Evolutionary conservation across 2,797 vertebrate genomes (phyloP).

Genomic region (Phyllotis vaccarum): DNA sequence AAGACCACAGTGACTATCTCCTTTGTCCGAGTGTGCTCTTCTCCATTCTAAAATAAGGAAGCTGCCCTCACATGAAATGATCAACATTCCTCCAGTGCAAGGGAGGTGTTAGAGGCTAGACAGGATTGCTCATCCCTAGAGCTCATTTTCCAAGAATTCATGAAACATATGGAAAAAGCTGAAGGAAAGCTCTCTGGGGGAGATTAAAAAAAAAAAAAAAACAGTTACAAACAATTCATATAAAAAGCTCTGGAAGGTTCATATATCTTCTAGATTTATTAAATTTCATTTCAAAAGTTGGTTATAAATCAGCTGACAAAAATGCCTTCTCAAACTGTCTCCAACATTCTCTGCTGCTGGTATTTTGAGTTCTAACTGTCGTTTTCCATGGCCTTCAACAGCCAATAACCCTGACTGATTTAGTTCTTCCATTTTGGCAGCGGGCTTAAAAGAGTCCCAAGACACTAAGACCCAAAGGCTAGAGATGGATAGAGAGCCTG

Average conservation of each 20-base stretch:
- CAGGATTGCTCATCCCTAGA: conserved; percentile 33
- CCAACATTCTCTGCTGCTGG: conserved; percentile 62
- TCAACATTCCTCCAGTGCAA: background rate
- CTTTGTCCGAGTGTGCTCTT: fast-evolving
- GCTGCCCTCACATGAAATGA: background rate
- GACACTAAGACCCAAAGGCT: conserved; percentile 15
- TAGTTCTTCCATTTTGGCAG: conserved; percentile 63
- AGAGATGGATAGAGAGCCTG: background rate
- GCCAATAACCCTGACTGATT: conserved; percentile 57
- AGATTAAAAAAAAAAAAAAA: background rate
- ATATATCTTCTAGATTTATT: conserved; percentile 83
- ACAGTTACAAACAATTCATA: conserved; percentile 78
- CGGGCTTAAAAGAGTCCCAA: conserved; percentile 36
- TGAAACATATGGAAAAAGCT: conserved; percentile 69
- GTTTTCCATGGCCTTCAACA: conserved; percentile 58
- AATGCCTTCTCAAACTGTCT: conserved; percentile 65
- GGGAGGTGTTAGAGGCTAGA: background rate
- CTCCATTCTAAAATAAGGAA: background rate
- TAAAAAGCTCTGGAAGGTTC: conserved; percentile 78
- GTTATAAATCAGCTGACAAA: conserved; percentile 81
- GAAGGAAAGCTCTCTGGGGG: conserved; percentile 49
- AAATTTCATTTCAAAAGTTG: conserved; percentile 83
- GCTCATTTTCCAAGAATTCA: conserved; percentile 70
- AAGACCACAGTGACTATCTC: background rate
- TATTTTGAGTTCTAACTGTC: conserved; percentile 76